phyloP scores from a whole-genome alignment of 2,888 invertebrate species.

The Cataglyphis albicans region DNA sequence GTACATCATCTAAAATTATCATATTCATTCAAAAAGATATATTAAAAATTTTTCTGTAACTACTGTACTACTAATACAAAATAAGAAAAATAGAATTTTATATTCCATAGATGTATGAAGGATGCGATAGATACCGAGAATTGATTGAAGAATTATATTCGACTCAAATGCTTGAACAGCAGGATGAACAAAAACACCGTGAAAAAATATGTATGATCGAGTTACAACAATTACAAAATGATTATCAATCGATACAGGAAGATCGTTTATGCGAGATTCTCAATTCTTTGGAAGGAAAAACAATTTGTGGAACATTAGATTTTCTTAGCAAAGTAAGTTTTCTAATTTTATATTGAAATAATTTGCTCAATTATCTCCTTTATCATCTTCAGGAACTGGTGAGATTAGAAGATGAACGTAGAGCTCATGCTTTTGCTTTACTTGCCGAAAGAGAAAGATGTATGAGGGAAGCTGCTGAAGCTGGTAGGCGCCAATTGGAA shows the following conservation, averaged over 20 bases:
- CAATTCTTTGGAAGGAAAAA: slow-evolving; percentile 90
- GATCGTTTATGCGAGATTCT: slow-evolving; percentile 89
- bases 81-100: slow-evolving; percentile 12
- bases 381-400: slow-evolving; percentile 89
- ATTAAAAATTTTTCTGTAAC: not conserved
- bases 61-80: slow-evolving; percentile 23
- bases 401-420: slow-evolving; percentile 92
- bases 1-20: not conserved
- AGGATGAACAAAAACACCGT: slow-evolving; percentile 82
- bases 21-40: not conserved
- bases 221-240: slow-evolving; percentile 64
- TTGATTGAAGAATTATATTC: slow-evolving; percentile 91
- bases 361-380: not conserved
- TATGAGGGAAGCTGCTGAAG: slow-evolving; percentile 93
- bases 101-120: slow-evolving; percentile 89
- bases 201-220: slow-evolving; percentile 77
- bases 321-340: slow-evolving; percentile 88
- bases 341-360: not conserved
- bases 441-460: slow-evolving; percentile 92
- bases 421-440: slow-evolving; percentile 92
- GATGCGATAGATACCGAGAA: slow-evolving; percentile 90
- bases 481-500: slow-evolving; percentile 92
- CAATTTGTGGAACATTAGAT: slow-evolving; percentile 91
- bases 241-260: slow-evolving; percentile 84
- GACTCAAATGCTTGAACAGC: slow-evolving; percentile 89